These are phyloP conservation scores for Eupithecia inturbata DNA, from an alignment of 2,888 invertebrate species.

Conservation along the genomic window DNA sequence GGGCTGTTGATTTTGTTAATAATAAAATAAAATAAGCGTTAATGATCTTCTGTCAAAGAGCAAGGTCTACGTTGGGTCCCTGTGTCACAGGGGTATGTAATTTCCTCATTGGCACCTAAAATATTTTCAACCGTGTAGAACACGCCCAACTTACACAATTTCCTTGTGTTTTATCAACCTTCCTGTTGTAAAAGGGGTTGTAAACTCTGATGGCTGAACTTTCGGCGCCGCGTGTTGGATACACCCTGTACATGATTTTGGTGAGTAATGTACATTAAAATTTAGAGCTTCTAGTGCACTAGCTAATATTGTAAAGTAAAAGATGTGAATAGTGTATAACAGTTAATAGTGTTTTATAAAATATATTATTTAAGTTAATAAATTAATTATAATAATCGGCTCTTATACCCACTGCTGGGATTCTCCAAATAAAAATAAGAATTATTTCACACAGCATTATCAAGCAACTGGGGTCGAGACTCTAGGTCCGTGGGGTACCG, in stretches of 20 bases:
- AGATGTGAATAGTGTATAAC: too few species aligned
- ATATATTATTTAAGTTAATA: too few species aligned
- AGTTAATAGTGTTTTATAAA: too few species aligned
- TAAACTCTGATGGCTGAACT: conserved; percentile 27
- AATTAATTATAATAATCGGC: too few species aligned
- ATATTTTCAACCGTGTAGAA: conserved; percentile 6
- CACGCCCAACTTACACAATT: conserved; percentile 24
- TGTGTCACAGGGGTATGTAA: background rate
- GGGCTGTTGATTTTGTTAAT: too few species aligned
- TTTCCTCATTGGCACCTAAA: background rate
- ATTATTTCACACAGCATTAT: too few species aligned
- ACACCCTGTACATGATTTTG: conserved; percentile 25
- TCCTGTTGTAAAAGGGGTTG: conserved; percentile 19
- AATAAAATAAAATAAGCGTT: too few species aligned
- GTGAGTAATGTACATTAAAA: background rate
- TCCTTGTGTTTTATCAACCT: conserved; percentile 21
- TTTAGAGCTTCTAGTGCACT: background rate
- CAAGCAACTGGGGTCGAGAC: too few species aligned
- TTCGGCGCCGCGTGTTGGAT: conserved; percentile 23
- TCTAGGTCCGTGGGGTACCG: too few species aligned
- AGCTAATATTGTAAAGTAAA: background rate
- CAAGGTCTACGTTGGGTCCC: background rate
- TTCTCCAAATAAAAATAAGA: too few species aligned
- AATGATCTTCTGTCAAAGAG: background rate
- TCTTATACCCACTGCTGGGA: too few species aligned